phyloP scores from a whole-genome alignment of 2,888 invertebrate genomes.

The Venusia cambrica region DNA sequence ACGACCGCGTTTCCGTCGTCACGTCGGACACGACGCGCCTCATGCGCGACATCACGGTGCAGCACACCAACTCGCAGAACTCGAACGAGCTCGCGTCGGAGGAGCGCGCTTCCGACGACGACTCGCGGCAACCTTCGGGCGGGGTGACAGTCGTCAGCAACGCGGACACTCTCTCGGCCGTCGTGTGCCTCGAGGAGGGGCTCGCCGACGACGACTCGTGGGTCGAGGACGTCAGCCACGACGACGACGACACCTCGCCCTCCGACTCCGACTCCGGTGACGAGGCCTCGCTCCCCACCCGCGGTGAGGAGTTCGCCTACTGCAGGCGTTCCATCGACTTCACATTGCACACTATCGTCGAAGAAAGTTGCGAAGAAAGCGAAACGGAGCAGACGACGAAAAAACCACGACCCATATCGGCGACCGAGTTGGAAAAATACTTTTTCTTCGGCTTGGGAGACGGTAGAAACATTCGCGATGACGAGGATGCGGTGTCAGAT shows the following conservation, averaged over 20 bases:
- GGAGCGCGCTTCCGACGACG: slow-evolving; percentile 70
- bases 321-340: slow-evolving; percentile 92
- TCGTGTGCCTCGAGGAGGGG: slow-evolving; percentile 90
- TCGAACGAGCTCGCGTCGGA: slow-evolving; percentile 62
- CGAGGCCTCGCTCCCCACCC: slow-evolving; percentile 84
- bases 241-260: slow-evolving; percentile 83
- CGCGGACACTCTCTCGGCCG: slow-evolving; percentile 85
- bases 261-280: slow-evolving; percentile 86
- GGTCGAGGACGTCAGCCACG: slow-evolving; percentile 93
- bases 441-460: slow-evolving; percentile 93
- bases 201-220: slow-evolving; percentile 95
- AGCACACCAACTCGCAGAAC: slow-evolving; percentile 84
- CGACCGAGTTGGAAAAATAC: slow-evolving; percentile 94
- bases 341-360: slow-evolving; percentile 95
- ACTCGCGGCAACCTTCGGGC: slow-evolving; percentile 70
- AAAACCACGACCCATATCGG: slow-evolving; percentile 85
- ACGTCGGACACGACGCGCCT: slow-evolving; percentile 88
- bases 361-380: slow-evolving; percentile 97
- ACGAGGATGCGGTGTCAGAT: slow-evolving; percentile 87
- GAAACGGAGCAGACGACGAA: slow-evolving; percentile 86
- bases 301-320: slow-evolving; percentile 91
- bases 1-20: slow-evolving; percentile 88
- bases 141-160: slow-evolving; percentile 87
- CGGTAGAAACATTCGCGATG: slow-evolving; percentile 79
- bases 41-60: slow-evolving; percentile 83